phyloP scores from a whole-genome alignment of 2,888 invertebrate genomes.

The Agapostemon virescens region DNA sequence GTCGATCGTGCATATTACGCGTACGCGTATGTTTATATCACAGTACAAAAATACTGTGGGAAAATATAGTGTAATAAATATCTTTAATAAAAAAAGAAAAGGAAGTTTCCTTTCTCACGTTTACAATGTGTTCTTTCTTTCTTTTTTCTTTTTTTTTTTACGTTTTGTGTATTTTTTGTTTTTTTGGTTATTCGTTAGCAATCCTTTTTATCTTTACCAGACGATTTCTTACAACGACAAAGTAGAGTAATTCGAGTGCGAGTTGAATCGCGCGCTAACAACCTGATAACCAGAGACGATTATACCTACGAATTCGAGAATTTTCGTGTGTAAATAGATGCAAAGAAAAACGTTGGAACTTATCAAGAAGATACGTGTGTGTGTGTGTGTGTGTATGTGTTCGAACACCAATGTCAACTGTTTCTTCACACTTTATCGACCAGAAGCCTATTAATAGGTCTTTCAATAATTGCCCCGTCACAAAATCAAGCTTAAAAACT shows the following conservation, averaged over 20 bases:
- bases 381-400: too few relatives aligned
- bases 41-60: constrained; percentile 58
- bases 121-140: constrained; percentile 40
- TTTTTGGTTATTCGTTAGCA: background rate
- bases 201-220: background rate
- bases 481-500: too few relatives aligned
- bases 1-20: constrained; percentile 35
- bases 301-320: background rate
- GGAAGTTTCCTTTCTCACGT: constrained; percentile 55
- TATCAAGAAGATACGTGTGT: background rate
- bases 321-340: background rate
- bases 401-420: background rate
- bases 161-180: background rate
- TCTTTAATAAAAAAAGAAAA: constrained; percentile 47
- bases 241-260: constrained; percentile 39
- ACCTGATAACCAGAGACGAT: constrained; percentile 6
- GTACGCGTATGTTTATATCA: constrained; percentile 27
- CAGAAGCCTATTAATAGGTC: too few relatives aligned
- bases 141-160: background rate
- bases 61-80: constrained; percentile 53
- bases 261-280: constrained; percentile 40
- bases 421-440: too few relatives aligned
- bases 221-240: constrained; percentile 24
- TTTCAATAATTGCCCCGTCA: too few relatives aligned
- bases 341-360: background rate